Percentiles rank a stretch among this genome's conserved stretches.
These are phyloP conservation scores for Zosterops lateralis DNA, from an alignment of 2,113 vertebrate genomes.

Conservation along the genomic window DNA sequence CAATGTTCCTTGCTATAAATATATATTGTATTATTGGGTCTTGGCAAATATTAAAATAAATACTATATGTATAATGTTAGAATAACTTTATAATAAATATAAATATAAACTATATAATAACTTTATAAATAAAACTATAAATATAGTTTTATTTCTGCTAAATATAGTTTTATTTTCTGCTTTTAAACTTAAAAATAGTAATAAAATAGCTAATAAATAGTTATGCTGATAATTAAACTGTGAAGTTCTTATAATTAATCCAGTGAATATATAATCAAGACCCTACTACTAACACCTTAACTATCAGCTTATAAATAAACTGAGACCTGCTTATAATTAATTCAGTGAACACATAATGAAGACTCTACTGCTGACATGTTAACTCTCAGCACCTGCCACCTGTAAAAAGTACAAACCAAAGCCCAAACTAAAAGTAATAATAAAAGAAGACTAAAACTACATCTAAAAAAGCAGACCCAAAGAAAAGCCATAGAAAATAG, in stretches of 20 bases:
- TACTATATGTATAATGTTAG: not conserved
- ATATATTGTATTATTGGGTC: too few species aligned
- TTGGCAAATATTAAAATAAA: not conserved
- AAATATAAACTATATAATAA: too few species aligned
- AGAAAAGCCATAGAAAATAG: not conserved
- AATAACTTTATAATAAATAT: not conserved
- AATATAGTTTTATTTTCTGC: not conserved
- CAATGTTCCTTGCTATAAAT: not conserved
- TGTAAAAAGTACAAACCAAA: not conserved
- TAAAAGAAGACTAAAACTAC: not conserved
- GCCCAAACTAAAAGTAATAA: not conserved
- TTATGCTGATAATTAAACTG: not conserved
- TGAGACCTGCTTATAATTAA: too few species aligned
- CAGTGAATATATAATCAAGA: not conserved
- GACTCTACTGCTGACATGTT: too few species aligned
- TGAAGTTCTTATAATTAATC: too few species aligned
- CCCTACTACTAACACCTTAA: not conserved
- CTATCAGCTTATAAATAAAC: too few species aligned
- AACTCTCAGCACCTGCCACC: not conserved
- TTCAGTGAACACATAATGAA: too few species aligned
- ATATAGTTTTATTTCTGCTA: not conserved
- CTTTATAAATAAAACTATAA: not conserved
- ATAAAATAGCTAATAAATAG: not conserved
- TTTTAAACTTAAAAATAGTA: not conserved
- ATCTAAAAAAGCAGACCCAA: not conserved